A percentile compares a stretch with the other conserved stretches of the same genome.
Evolutionary conservation across 2,888 invertebrate genomes (phyloP).

Genomic region (Ectobius pallidus): DNA sequence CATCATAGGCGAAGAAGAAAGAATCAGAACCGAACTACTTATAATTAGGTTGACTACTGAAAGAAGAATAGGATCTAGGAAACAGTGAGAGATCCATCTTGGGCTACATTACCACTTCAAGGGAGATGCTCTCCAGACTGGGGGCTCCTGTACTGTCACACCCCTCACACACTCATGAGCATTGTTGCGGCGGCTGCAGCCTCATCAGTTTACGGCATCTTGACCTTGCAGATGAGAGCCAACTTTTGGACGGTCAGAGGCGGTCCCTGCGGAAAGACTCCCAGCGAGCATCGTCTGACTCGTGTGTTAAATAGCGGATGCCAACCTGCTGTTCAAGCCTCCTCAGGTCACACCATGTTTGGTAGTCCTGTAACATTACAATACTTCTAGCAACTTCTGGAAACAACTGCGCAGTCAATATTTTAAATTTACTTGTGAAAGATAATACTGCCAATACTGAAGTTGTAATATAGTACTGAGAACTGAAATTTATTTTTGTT

Average conservation of each 20-base stretch:
- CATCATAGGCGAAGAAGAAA: no score
- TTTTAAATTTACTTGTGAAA: no score
- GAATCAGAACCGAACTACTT: no score
- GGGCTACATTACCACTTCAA: no score
- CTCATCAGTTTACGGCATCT: constrained; percentile 36
- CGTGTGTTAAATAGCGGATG: constrained; percentile 85
- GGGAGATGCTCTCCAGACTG: neutral
- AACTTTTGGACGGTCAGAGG: constrained; percentile 43
- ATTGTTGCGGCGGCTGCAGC: neutral
- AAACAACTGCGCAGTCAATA: no score
- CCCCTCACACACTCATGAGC: neutral
- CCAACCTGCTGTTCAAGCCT: constrained; percentile 81
- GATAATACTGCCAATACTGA: no score
- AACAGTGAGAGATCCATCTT: no score
- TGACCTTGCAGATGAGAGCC: constrained; percentile 37
- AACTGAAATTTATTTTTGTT: no score
- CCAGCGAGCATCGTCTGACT: constrained; percentile 94
- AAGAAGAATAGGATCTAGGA: no score
- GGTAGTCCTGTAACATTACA: constrained; percentile 73
- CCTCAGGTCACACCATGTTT: constrained; percentile 94
- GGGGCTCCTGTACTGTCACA: neutral
- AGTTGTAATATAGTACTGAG: no score
- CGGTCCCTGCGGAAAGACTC: constrained; percentile 60
- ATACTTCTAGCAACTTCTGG: constrained; percentile 19
- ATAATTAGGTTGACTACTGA: no score